Evolutionary conservation across 1,140 invertebrate species (phyloP).

Genomic region (Spodoptera litura): DNA sequence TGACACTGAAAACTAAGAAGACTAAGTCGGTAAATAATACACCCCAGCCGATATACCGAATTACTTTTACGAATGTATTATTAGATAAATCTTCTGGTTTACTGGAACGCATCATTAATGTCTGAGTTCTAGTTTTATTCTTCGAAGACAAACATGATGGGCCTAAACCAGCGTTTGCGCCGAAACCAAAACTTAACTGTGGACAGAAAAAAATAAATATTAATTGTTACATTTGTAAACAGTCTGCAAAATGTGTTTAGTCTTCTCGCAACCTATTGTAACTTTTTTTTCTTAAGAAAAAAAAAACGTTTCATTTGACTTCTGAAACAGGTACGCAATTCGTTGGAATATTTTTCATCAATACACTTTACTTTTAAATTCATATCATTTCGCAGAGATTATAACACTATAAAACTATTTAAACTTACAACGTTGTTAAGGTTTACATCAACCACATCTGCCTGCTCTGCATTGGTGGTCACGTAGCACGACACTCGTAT

Average conservation of each 20-base stretch:
- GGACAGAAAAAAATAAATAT: conserved; percentile 40
- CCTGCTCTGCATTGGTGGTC: conserved; percentile 50
- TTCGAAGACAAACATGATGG: conserved; percentile 60
- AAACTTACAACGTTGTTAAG: conserved; percentile 68
- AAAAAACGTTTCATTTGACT: no score
- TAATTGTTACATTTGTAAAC: no score
- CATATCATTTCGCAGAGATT: no score
- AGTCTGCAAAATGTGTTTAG: no score
- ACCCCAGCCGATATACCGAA: conserved; percentile 65
- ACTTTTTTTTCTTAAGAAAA: not conserved
- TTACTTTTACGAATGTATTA: conserved; percentile 45
- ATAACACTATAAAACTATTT: no score
- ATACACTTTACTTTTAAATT: no score
- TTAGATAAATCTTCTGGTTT: not conserved
- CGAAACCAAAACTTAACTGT: conserved; percentile 75
- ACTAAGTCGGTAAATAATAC: conserved; percentile 60
- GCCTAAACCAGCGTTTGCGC: conserved; percentile 66
- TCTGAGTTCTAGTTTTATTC: conserved; percentile 5
- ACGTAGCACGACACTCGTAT: conserved; percentile 67
- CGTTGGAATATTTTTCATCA: no score
- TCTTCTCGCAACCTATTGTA: no score
- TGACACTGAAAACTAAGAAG: conserved; percentile 58
- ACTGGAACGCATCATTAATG: not conserved
- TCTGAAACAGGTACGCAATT: no score
- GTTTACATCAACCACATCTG: conserved; percentile 68